Conservation (phyloP, 2,888 invertebrate genomes). For the Lamellibrachia satsuma region DNA sequence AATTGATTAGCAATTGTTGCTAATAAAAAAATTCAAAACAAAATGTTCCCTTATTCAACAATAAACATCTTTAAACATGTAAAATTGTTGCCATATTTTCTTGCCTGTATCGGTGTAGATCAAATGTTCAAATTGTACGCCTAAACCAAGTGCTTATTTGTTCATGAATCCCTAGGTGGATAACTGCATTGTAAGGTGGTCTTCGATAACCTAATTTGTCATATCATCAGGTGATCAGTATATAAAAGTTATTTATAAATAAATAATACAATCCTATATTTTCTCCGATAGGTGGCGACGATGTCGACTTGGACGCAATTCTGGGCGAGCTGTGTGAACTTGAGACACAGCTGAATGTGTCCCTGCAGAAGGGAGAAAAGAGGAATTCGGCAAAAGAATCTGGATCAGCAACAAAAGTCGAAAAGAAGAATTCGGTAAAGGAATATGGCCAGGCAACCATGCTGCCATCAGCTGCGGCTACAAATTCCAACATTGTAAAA, state of each 20-base stretch:
- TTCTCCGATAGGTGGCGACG: conserved; percentile 81
- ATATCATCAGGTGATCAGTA: background rate
- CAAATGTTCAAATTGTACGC: background rate
- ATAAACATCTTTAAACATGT: background rate
- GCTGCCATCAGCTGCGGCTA: background rate
- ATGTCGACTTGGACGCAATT: conserved; percentile 95
- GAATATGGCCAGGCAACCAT: background rate
- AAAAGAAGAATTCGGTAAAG: background rate
- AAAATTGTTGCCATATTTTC: background rate
- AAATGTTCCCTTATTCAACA: too few species aligned
- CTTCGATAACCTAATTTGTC: background rate
- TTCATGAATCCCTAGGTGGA: background rate
- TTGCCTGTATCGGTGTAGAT: background rate
- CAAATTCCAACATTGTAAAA: conserved; percentile 6
- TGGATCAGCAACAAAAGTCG: background rate
- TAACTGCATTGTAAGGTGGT: background rate
- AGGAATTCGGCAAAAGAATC: background rate
- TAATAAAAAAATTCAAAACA: too few species aligned
- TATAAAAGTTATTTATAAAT: background rate
- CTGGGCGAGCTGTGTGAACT: conserved; percentile 93
- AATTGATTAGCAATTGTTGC: too few species aligned
- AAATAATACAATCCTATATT: background rate
- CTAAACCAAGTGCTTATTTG: background rate
- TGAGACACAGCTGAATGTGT: conserved; percentile 70
- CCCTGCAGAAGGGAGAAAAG: conserved; percentile 57